Base-by-base conservation (phyloP, 1,140 invertebrate species). In the Drosophila repleta region DNA sequence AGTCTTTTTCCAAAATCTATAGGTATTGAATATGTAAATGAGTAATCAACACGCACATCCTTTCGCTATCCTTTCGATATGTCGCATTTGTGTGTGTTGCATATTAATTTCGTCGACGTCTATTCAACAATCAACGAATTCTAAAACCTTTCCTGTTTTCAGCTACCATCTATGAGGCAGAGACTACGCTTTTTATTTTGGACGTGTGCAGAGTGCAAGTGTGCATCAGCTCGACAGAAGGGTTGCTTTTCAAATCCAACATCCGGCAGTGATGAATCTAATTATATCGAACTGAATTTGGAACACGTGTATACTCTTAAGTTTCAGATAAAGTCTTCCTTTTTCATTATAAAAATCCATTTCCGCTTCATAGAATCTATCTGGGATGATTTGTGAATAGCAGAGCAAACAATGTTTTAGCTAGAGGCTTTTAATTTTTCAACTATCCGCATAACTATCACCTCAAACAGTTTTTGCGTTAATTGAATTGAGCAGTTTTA, bases 291-390 rank as follows among this genome's bases (percentile, higher is more conserved):
- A 67, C 52, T 39, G 45, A 52, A 66, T 71, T 71, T 66, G 5
- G 65, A 85, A 87, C 81, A 85, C 81, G 81, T 10, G 95, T 95
- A 17, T 52, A 35, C 21, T 32, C 51, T 49, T 26, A 20, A 1
- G 29, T 49, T 37, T 43, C 11, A 46, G 4, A 21, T 17, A 3
- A 13, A 37, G 43, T 3, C 17, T 29, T 29, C 15, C 2, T 37
- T 8, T 3, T 29, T 18, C 17, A 8, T n/a, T 7, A 4, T 1
- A 0, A 13, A 41, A 15, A n/a, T 41, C 4, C 15, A 65, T 57
- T 70, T 70, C 67, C 67, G 67, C 41, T 65, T 41, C 4, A 57
- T 13, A n/a, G 29, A 39, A 13, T 20, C 7, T 10, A 7, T 39
- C 18, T 39, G 43, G 6, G n/a, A n/a, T n/a, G n/a, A 24, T 37